Evolutionary conservation across 2,888 invertebrate species (phyloP), one percentile per base, ranked within the genome.

Genomic region (Drosophila cracens): DNA sequence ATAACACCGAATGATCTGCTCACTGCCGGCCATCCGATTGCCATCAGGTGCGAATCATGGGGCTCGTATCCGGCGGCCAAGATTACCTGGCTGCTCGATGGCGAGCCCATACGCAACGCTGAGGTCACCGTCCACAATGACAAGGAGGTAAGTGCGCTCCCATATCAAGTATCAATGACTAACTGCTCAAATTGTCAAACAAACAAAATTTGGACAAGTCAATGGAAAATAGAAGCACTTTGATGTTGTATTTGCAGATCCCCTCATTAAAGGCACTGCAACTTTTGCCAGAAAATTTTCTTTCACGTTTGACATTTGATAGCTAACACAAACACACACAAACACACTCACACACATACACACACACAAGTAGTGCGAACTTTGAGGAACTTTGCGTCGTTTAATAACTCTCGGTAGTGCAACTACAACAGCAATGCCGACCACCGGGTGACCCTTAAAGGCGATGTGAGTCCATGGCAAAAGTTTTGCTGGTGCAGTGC

Each of bases 41-140:
- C 95, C 59, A 95, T 96, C 79, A 95, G 95, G 74, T 97, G 97
- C 92, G 97, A 97, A 88, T 96, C 97, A 48, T 95, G 96, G 92
- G 97, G 97, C 40, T 97, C 97, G 57, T 96, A 96, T 92, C 97
- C 97, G 29, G 95, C 97, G 18, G 97, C 97, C 4, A 96, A 96
- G 92, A 95, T 97, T 71, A 95, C 96, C 87, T 97, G 97, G 97
- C 95, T 96, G 77, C 94, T 97, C 81, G 96, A 96, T 89, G 95
- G 95, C 71, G 95, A 95, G 86, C 94, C 95, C 81, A 95, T 96
- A 88, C 94, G 94, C 82, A 95, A 95, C 89, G 94, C 95, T 59
- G 94, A 95, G 83, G 94, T 95, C 70, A 94, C 95, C 76, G 94
- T 95, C 82, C 95, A 94, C 90, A 94, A 92, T 77, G 93, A 93